Evolutionary conservation across 2,113 vertebrate genomes (phyloP).

Genomic region (Vulpes lagopus): DNA sequence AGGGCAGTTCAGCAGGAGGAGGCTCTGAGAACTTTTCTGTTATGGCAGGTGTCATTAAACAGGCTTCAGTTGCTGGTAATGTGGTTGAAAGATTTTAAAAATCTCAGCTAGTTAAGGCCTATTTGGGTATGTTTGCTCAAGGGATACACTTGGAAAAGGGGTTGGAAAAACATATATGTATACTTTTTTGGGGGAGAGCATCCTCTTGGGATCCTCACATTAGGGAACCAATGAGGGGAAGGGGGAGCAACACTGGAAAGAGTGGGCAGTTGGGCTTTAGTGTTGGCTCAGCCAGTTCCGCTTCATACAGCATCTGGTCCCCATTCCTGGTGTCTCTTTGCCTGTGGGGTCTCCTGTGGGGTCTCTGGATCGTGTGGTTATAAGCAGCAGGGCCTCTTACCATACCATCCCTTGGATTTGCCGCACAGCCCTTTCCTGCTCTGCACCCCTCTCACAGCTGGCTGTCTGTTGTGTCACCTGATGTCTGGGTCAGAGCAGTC

Average conservation of each 20-base stretch:
- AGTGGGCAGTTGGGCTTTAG: accelerated
- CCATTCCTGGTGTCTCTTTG: no score
- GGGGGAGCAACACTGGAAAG: not conserved
- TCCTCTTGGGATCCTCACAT: not conserved
- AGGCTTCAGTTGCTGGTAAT: not conserved
- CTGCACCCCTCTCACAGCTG: not conserved
- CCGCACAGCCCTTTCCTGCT: not conserved
- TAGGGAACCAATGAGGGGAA: not conserved
- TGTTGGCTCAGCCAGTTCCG: accelerated
- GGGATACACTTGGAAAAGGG: not conserved
- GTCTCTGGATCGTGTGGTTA: accelerated
- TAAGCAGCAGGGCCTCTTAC: accelerated
- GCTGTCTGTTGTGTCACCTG: not conserved
- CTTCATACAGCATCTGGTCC: accelerated
- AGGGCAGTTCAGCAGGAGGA: not conserved
- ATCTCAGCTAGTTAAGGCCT: not conserved
- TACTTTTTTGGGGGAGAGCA: no score
- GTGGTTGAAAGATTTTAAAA: not conserved
- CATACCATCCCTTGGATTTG: accelerated
- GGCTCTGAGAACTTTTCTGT: not conserved
- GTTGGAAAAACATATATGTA: not conserved
- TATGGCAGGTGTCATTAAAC: not conserved
- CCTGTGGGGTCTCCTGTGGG: not conserved
- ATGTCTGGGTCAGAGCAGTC: not conserved
- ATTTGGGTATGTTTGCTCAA: not conserved